Evolutionary conservation across 2,888 invertebrate genomes (phyloP), one percentile per base, ranked within the genome.

Genomic region (Noctua janthe): DNA sequence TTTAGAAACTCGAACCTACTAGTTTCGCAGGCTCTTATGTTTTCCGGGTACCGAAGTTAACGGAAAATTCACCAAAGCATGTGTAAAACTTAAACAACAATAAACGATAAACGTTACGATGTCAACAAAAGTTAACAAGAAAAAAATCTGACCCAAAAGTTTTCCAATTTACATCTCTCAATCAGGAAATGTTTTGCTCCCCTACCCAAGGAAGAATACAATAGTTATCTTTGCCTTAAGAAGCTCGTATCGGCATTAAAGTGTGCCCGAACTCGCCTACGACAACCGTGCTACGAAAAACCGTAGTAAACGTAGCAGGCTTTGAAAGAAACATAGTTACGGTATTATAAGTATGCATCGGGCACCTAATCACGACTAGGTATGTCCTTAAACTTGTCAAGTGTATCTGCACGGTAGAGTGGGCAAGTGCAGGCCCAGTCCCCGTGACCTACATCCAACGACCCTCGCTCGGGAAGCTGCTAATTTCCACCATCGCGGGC

Each of bases 391-490:
- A 96, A 96, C 96, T 96, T 96, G 96, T 96, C 95, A 94, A 96
- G 96, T 94, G 94, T 95, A 94, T 94, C 93, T 94, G 94, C 93
- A 94, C 94, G 95, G 95, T 94, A 95, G 95, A 95, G 93, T 95
- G 95, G 95, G 95, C 95, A 95, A 96, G 95, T 95, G 96, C 96
- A 96, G 94, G 95, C 94, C 94, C 95, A 96, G 97, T 95, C 97
- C 97, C 97, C 97, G 96, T 97, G 97, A 97, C 97, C 97, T 96
- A 97, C 94, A 96, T 97, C 95, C 92, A 92, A 92, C 97, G 96
- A 96, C 96, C 96, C 96, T 97, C 96, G 96, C 94, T 94, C 96
- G 96, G 96, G 97, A 97, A 97, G 96, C 97, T 97, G 97, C 96
- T 96, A 96, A 97, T 96, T 96, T 96, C 96, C 96, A 96, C 95